Evolutionary conservation across 1,140 invertebrate genomes (phyloP), one percentile per base, ranked within the genome.

Genomic region (Penaeus japonicus): DNA sequence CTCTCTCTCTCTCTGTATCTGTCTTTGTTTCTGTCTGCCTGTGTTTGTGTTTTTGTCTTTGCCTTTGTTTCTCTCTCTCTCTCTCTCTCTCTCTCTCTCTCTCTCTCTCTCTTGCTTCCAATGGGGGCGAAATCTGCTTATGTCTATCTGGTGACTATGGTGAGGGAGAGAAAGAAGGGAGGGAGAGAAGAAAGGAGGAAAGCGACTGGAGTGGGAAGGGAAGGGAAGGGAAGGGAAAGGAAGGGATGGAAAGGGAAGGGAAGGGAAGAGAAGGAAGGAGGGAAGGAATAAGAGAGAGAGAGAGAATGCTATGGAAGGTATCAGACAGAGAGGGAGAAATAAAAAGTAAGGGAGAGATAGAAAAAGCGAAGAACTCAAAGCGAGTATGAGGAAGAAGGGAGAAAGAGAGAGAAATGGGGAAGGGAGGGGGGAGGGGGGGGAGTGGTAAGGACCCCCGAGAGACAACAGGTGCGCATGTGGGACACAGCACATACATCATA

Each of bases 1-100:
- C 70, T 73, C 70, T 73, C 70, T 73, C 70, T 73, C 70, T 73
- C 70, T 73, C 70, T 73, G 24, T 73, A 24, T 73, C 70, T 73
- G 24, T 73, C 70, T 3, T 32, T 84, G 81, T 84, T 55, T 84
- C 55, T 62, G 55, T 84, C 22, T 84, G 55, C 39, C 32, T 80
- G 78, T 80, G 78, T 80, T 30, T 80, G 78, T 80, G 78, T 80
- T 30, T 80, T 59, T 59, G 55, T 12, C 35, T 77, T 77, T 22
- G 22, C 22, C 55, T 54, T 24, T 27, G 17, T 54, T 55, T 54
- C 79, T 18, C 79, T n/a, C 54, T 54, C 79, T 53, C 54, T 39
- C 10, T 18, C 7, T n/a, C 47, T 30, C 47, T n/a, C 17, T 30
- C 55, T 82, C 47, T 39, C 53, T 10, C 55, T 17, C 22, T 20